phyloP scores from a whole-genome alignment of 2,113 vertebrate species.

The Ginglymostoma cirratum region DNA sequence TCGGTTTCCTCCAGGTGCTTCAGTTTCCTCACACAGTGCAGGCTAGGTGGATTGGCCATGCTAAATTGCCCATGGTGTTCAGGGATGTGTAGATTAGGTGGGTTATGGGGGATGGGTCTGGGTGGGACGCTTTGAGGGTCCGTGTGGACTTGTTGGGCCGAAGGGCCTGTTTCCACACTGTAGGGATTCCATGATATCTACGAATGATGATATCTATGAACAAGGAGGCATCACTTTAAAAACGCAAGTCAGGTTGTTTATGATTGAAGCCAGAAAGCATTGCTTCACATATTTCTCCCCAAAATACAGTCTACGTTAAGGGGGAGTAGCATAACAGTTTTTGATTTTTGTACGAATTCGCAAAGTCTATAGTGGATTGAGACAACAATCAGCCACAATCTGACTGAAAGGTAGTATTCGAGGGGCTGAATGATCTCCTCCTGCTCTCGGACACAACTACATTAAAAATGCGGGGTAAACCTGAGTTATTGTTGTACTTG shows the following conservation, averaged over 20 bases:
- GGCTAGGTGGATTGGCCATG: too few relatives aligned
- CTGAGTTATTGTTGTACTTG: slow-evolving; percentile 43
- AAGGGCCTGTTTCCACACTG: too few relatives aligned
- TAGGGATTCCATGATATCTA: too few relatives aligned
- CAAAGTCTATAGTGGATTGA: background rate
- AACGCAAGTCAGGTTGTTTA: background rate
- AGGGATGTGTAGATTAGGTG: too few relatives aligned
- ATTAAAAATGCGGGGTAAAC: background rate
- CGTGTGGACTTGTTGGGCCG: too few relatives aligned
- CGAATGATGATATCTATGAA: fast-evolving
- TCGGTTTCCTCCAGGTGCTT: too few relatives aligned
- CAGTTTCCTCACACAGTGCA: too few relatives aligned
- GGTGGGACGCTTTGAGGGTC: too few relatives aligned
- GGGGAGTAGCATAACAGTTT: too few relatives aligned
- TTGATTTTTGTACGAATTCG: background rate
- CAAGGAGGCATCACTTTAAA: background rate
- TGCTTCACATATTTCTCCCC: background rate
- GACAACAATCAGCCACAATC: background rate
- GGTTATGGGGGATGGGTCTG: too few relatives aligned
- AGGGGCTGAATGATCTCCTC: background rate
- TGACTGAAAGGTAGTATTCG: background rate
- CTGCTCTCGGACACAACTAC: too few relatives aligned
- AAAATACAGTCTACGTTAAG: background rate
- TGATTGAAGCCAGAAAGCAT: background rate
- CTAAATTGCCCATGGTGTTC: too few relatives aligned